Percentiles rank a stretch among this genome's conserved stretches.
These are phyloP conservation scores for Dipodomys merriami DNA, from an alignment of 2,113 vertebrate genomes.

Conservation along the genomic window DNA sequence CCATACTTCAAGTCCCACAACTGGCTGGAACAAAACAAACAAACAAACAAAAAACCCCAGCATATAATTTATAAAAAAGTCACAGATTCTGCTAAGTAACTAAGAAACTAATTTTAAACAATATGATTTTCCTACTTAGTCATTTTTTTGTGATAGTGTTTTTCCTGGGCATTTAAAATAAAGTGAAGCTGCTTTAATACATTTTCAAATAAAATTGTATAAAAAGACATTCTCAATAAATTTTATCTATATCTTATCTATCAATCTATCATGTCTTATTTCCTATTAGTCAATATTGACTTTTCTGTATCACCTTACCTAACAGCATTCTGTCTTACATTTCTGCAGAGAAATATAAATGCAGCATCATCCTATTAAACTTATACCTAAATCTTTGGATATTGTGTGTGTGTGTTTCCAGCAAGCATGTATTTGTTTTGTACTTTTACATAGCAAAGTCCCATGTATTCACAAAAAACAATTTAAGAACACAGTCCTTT, in stretches of 20 bases:
- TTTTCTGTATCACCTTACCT: not conserved
- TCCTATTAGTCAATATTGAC: not conserved
- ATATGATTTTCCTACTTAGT: not conserved
- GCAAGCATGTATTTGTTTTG: not conserved
- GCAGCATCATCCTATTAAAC: not conserved
- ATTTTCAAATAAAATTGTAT: not conserved
- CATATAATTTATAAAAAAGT: not conserved
- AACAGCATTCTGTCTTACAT: not conserved
- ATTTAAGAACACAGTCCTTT: not conserved
- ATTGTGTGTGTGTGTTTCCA: not conserved
- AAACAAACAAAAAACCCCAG: too few species aligned
- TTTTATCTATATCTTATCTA: not conserved
- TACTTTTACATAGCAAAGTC: not conserved
- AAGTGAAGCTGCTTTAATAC: not conserved
- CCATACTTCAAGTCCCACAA: too few species aligned
- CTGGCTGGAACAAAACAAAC: too few species aligned
- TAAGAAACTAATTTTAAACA: not conserved
- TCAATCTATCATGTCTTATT: not conserved
- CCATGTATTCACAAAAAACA: not conserved
- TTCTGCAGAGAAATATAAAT: not conserved
- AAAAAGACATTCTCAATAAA: not conserved
- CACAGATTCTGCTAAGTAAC: not conserved
- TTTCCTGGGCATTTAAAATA: not conserved
- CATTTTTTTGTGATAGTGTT: not conserved
- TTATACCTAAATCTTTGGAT: not conserved